Percentiles rank a stretch among this genome's conserved stretches.
Evolutionary conservation across 2,113 vertebrate genomes (phyloP).

Genomic region (Misgurnus anguillicaudatus): DNA sequence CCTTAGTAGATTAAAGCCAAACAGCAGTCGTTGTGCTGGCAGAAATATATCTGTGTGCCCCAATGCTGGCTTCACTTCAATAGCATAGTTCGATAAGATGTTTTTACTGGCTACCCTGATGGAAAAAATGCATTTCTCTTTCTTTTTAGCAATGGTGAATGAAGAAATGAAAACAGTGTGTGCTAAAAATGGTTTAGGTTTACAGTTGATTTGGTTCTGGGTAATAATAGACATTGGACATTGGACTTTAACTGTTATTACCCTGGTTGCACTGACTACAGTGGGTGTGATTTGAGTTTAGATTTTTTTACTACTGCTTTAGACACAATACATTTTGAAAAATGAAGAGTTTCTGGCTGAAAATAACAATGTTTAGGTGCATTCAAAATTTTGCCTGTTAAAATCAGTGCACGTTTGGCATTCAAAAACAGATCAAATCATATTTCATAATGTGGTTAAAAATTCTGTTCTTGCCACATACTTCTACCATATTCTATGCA

Average conservation of each 20-base stretch:
- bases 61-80: constrained; percentile 59
- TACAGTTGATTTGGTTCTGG: not conserved
- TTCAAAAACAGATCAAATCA: too few relatives aligned
- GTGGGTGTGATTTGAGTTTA: not conserved
- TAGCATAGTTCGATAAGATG: constrained; percentile 60
- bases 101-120: constrained; percentile 48
- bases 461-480: not conserved
- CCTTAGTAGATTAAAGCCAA: constrained; percentile 8
- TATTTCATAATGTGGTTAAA: too few relatives aligned
- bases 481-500: not conserved
- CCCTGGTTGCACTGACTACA: not conserved
- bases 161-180: constrained; percentile 37
- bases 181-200: not conserved
- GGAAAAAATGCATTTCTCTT: constrained; percentile 55
- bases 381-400: too few relatives aligned
- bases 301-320: too few relatives aligned
- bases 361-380: too few relatives aligned
- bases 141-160: constrained; percentile 28
- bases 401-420: too few relatives aligned
- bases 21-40: not conserved
- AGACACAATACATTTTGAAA: too few relatives aligned
- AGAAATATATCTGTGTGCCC: constrained; percentile 28
- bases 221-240: not conserved
- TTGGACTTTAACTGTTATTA: not conserved
- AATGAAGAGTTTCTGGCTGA: too few relatives aligned